phyloP scores from a whole-genome alignment of 2,888 invertebrate species.

The Philereme transversata region DNA sequence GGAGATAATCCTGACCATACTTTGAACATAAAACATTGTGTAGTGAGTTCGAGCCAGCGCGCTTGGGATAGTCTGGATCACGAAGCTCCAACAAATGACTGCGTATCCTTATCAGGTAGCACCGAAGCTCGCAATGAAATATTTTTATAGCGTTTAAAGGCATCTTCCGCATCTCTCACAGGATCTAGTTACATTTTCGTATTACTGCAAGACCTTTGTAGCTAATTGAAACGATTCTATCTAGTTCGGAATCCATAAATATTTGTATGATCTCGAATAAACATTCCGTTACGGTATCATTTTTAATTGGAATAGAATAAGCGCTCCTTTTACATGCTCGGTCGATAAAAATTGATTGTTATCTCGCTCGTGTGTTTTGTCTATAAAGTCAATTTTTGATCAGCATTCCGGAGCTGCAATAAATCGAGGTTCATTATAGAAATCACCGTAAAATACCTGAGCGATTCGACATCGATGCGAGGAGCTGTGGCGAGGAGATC shows the following conservation, averaged over 20 bases:
- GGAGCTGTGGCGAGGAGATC: constrained; percentile 39
- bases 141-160: constrained; percentile 74
- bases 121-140: constrained; percentile 70
- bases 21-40: constrained; percentile 66
- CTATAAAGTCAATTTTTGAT: constrained; percentile 67
- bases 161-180: constrained; percentile 70
- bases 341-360: constrained; percentile 62
- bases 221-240: constrained; percentile 44
- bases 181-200: constrained; percentile 71
- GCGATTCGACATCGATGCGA: constrained; percentile 68
- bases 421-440: constrained; percentile 79
- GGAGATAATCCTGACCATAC: constrained; percentile 59
- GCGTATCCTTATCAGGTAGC: constrained; percentile 81
- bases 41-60: constrained; percentile 48
- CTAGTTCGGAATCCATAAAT: constrained; percentile 50
- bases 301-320: constrained; percentile 63
- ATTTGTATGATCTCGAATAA: constrained; percentile 59
- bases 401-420: constrained; percentile 69
- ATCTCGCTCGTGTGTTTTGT: constrained; percentile 67
- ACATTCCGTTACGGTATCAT: constrained; percentile 61
- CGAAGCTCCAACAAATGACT: constrained; percentile 73
- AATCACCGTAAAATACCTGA: constrained; percentile 79
- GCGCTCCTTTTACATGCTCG: constrained; percentile 51
- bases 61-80: constrained; percentile 59
- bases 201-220: constrained; percentile 57